phyloP scores from a whole-genome alignment of 2,113 vertebrate genomes.

The Sula dactylatra region DNA sequence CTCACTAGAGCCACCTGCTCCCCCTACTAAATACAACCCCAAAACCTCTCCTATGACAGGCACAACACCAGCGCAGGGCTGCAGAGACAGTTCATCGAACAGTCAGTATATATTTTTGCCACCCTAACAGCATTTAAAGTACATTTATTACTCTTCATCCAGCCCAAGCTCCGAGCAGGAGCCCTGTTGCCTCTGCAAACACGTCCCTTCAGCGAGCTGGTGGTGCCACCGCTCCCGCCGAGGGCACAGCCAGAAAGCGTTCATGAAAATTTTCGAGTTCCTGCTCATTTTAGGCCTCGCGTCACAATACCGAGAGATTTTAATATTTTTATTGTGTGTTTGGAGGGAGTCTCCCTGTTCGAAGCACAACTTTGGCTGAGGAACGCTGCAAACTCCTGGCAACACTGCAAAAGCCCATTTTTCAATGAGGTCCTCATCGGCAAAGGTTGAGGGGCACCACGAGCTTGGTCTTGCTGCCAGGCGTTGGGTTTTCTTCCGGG shows the following conservation, averaged over 20 bases:
- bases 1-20: neutral
- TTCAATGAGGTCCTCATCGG: neutral
- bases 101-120: neutral
- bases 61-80: fast-evolving
- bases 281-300: fast-evolving
- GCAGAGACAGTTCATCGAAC: neutral
- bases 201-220: fast-evolving
- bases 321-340: fast-evolving
- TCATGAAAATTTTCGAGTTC: neutral
- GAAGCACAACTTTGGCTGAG: neutral
- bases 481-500: neutral
- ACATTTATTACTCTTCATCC: neutral
- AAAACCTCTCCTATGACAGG: neutral
- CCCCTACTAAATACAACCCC: neutral
- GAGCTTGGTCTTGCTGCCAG: neutral
- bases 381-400: neutral
- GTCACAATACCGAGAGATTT: fast-evolving
- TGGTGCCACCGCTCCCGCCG: fast-evolving
- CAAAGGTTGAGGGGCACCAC: neutral
- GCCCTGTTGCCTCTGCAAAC: neutral
- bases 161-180: fast-evolving
- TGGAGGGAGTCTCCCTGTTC: neutral
- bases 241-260: fast-evolving
- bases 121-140: neutral
- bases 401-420: neutral